Evolutionary conservation across 1,140 invertebrate genomes (phyloP), one percentile per base, ranked within the genome.

Genomic region (Pseudomyrmex flavicornis): DNA sequence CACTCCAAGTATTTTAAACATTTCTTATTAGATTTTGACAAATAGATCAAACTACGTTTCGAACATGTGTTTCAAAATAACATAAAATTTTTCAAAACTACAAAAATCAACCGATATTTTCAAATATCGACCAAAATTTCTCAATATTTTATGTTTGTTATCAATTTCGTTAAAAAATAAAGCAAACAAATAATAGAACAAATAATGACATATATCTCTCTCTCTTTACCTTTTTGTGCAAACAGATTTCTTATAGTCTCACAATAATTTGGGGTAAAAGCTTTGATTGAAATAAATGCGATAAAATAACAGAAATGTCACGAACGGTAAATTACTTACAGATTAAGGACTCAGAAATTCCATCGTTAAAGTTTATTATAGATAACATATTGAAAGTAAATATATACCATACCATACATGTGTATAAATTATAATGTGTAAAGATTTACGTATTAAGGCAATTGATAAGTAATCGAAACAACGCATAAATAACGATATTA

Each of bases 251-350:
- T 2, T 35, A 13, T 35, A 66, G 35, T 68, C 54, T 66, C 13
- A 1, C 26, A 22, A 9, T 17, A 80, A 50, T 4, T 72, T 17
- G n/a, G 26, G 20, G 2, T 61, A 48, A 12, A 50, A 4, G 13
- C 54, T 58, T 10, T 80, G 76, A 80, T 80, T 70, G 54, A 72
- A 59, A 66, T 72, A 59, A 80, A 80, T 80, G 66, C 54, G n/a
- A 80, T 48, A 46, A 80, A 59, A 80, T 72, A 80, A 72, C 44
- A 54, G 66, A 61, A 44, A 80, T 59, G 76, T 72, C 76, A 80
- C 76, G 76, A 80, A 80, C 76, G 66, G 66, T 50, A 80, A 80
- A 80, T 80, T 72, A 20, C 8, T 15, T 12, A 13, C 26, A 70
- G 66, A 72, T 72, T 80, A 80, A 72, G 26, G 58, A 4, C 44